A percentile compares a stretch with the other conserved stretches of the same genome.
Evolutionary conservation across 1,140 invertebrate genomes (phyloP).

Genomic region (Euschistus heros): DNA sequence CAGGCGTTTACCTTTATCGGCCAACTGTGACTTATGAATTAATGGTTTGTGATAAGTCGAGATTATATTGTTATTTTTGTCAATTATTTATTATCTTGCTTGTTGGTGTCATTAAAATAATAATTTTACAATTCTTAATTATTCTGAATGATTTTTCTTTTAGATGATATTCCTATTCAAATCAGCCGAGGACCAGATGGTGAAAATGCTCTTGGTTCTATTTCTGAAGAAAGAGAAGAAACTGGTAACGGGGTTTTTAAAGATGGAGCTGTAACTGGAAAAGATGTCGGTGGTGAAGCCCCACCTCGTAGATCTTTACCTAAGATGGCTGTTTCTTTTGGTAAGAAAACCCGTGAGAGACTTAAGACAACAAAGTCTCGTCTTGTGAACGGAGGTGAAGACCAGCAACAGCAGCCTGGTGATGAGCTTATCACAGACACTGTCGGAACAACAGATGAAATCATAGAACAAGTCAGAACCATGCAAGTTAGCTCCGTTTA

Average conservation of each 20-base stretch:
- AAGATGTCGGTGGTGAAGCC: neutral
- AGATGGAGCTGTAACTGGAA: neutral
- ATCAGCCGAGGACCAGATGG: conserved; percentile 28
- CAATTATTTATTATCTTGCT: too few species aligned
- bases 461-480: conserved; percentile 17
- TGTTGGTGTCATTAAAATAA: neutral
- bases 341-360: conserved; percentile 32
- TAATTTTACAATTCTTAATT: neutral
- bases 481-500: conserved; percentile 24
- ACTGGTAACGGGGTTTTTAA: neutral
- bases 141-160: conserved; percentile 14
- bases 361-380: conserved; percentile 21
- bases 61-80: too few species aligned
- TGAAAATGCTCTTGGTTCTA: conserved; percentile 32
- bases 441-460: neutral
- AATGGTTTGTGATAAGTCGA: too few species aligned
- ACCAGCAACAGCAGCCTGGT: neutral
- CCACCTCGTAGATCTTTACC: conserved; percentile 30
- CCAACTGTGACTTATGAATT: too few species aligned
- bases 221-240: conserved; percentile 36
- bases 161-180: conserved; percentile 38
- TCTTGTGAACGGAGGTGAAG: conserved; percentile 18
- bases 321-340: conserved; percentile 33
- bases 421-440: neutral
- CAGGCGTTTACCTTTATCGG: too few species aligned